phyloP scores from a whole-genome alignment of 2,888 invertebrate species.

The Oeneis ivallda region DNA sequence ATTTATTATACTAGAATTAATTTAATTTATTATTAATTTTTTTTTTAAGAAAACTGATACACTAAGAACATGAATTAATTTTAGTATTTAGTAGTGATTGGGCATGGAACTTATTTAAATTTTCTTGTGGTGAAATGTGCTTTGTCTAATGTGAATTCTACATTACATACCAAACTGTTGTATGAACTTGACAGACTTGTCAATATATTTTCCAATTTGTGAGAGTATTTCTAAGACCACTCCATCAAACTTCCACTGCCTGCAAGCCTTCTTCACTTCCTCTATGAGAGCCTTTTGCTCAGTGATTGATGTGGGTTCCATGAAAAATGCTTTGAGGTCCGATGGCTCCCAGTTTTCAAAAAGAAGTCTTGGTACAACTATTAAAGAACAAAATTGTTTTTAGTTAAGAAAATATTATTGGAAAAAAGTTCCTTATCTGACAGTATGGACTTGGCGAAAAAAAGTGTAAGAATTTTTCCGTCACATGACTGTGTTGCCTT shows the following conservation, averaged over 20 bases:
- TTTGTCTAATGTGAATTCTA: too few species aligned
- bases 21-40: too few species aligned
- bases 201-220: conserved; percentile 86
- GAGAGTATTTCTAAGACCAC: conserved; percentile 95
- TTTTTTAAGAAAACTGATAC: too few species aligned
- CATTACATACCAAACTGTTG: conserved; percentile 82
- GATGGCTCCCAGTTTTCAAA: conserved; percentile 92
- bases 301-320: conserved; percentile 83
- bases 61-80: too few species aligned
- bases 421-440: too few species aligned
- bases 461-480: too few species aligned
- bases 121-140: too few species aligned
- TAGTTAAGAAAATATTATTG: conserved; percentile 20
- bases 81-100: too few species aligned
- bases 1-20: too few species aligned
- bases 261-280: conserved; percentile 85
- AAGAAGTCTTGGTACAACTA: conserved; percentile 94
- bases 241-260: conserved; percentile 93
- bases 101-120: too few species aligned
- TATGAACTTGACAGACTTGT: conserved; percentile 84
- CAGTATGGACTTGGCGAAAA: too few species aligned
- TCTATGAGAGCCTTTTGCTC: conserved; percentile 86
- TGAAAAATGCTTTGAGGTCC: conserved; percentile 88
- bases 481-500: too few species aligned
- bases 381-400: conserved; percentile 22